phyloP scores from a whole-genome alignment of 2,797 vertebrate species.

The Enteromius fasciolatus region DNA sequence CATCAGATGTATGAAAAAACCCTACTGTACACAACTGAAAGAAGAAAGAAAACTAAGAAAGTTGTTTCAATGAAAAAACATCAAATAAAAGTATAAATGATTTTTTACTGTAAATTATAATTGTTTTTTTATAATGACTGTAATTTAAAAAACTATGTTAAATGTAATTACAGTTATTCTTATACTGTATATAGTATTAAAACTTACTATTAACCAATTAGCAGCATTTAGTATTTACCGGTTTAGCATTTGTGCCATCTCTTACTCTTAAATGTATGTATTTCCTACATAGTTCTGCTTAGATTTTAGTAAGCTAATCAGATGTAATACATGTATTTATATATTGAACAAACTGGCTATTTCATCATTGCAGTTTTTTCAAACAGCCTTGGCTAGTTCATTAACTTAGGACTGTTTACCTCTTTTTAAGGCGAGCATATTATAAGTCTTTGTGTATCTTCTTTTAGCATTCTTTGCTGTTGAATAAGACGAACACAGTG shows the following conservation, averaged over 20 bases:
- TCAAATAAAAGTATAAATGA: background rate
- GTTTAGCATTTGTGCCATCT: background rate
- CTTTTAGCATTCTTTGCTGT: constrained; percentile 18
- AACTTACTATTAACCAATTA: background rate
- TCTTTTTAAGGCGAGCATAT: background rate
- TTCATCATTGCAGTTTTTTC: background rate
- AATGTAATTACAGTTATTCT: background rate
- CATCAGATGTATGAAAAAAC: background rate
- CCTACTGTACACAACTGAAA: background rate
- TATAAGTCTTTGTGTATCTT: background rate
- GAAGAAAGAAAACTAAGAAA: background rate
- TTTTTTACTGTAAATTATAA: background rate
- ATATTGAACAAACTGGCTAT: background rate
- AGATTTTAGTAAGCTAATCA: background rate
- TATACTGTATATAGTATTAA: background rate
- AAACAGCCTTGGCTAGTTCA: constrained; percentile 25
- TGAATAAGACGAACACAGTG: constrained; percentile 18
- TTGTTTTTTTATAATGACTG: background rate
- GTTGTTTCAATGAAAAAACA: background rate
- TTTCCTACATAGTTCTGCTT: background rate
- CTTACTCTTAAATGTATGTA: background rate
- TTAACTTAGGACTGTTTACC: constrained; percentile 33
- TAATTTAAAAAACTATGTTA: background rate
- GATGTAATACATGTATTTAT: background rate
- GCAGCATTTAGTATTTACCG: background rate